Conservation (phyloP, 1,140 invertebrate species). For the Pseudomyrmex flavicornis region DNA sequence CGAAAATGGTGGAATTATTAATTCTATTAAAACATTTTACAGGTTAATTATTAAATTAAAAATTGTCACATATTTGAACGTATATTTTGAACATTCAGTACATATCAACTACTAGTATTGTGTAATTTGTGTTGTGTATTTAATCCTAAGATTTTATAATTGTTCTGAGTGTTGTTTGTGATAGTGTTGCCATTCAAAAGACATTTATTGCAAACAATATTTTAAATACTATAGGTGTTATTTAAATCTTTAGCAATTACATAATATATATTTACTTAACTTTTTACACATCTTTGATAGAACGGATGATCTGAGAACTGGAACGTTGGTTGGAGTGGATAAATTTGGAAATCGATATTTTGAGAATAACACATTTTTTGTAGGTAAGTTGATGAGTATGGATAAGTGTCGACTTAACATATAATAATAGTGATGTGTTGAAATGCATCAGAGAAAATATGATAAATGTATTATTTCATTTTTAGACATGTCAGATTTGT, state of each 20-base stretch:
- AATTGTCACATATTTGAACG: not conserved
- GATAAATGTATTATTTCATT: no score
- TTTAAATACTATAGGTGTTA: conserved; percentile 57
- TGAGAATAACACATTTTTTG: conserved; percentile 96
- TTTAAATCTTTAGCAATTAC: conserved; percentile 23
- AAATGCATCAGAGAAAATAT: no score
- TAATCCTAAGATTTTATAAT: not conserved
- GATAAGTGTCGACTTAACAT: not conserved
- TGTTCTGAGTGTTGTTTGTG: not conserved
- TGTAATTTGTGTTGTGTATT: conserved; percentile 74
- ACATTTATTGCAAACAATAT: conserved; percentile 53
- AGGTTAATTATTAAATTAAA: conserved; percentile 86
- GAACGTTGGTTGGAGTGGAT: conserved; percentile 95
- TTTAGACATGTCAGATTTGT: not conserved
- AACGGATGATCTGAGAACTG: conserved; percentile 94
- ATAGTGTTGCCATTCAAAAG: conserved; percentile 8
- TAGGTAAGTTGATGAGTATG: conserved; percentile 85
- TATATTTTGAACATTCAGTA: not conserved
- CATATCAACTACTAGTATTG: conserved; percentile 66
- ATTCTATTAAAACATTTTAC: conserved; percentile 89
- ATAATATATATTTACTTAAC: conserved; percentile 58
- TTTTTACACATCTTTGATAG: conserved; percentile 84
- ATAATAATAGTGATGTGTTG: not conserved
- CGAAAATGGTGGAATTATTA: conserved; percentile 91
- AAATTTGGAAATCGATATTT: conserved; percentile 98